Percentiles rank a stretch among this genome's conserved stretches.
phyloP scores from a whole-genome alignment of 2,113 vertebrate genomes.

The Tragelaphus imberbis region DNA sequence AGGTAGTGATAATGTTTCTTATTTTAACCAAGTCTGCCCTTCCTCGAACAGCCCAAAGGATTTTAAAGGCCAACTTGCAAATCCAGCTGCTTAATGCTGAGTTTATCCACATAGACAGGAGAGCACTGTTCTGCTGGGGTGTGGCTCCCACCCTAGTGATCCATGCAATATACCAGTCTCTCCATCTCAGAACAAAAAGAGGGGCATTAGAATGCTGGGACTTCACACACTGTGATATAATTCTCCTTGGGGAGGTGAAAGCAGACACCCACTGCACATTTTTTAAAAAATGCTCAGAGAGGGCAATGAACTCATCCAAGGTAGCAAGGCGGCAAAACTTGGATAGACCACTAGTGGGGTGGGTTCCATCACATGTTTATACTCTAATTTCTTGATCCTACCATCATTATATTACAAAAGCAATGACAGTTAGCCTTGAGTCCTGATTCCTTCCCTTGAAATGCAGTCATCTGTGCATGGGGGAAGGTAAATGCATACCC shows the following conservation, averaged over 20 bases:
- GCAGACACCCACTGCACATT: background rate
- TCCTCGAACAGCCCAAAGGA: background rate
- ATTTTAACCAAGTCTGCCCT: background rate
- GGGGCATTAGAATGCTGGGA: no score
- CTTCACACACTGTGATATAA: background rate
- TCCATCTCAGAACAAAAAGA: background rate
- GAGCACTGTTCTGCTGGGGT: fast-evolving
- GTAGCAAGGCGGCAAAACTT: background rate
- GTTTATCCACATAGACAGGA: background rate
- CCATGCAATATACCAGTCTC: background rate
- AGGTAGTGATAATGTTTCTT: fast-evolving
- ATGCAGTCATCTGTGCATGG: background rate
- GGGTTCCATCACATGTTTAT: background rate
- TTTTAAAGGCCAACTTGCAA: background rate
- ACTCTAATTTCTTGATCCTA: background rate
- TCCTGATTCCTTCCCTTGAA: background rate
- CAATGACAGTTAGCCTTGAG: background rate
- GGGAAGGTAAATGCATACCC: background rate
- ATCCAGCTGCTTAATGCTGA: background rate
- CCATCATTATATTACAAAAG: background rate
- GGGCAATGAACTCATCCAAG: background rate
- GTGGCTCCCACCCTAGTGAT: background rate
- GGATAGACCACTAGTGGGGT: background rate
- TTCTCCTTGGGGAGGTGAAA: background rate
- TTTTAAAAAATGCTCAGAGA: background rate